Evolutionary conservation across 2,113 vertebrate genomes (phyloP).

Genomic region (Plotosus lineatus): DNA sequence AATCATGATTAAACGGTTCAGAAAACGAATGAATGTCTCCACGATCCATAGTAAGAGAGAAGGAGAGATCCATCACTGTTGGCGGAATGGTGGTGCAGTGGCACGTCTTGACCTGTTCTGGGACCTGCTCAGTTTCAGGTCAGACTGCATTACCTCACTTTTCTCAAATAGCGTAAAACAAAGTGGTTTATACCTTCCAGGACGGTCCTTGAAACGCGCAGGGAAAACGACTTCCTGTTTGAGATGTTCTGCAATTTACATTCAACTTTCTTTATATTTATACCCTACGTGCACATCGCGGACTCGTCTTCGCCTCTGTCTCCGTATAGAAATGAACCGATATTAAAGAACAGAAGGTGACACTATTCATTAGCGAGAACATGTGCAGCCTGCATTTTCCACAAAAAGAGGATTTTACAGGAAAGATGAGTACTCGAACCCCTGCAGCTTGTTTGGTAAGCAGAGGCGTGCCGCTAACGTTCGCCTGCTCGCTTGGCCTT

Average conservation of each 20-base stretch:
- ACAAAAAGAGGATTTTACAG: neutral
- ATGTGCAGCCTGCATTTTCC: neutral
- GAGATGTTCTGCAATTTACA: neutral
- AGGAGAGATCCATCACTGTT: too few species aligned
- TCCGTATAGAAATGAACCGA: neutral
- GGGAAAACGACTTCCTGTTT: neutral
- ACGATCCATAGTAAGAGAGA: too few species aligned
- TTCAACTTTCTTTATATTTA: neutral
- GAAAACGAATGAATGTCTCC: too few species aligned
- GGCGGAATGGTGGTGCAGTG: too few species aligned
- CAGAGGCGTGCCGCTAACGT: slow-evolving; percentile 21
- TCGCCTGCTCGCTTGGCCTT: slow-evolving; percentile 41
- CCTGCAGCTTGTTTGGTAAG: slow-evolving; percentile 24
- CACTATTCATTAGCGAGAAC: neutral
- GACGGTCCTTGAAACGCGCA: neutral
- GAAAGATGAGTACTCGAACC: neutral
- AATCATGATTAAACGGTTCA: too few species aligned
- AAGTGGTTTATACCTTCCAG: neutral
- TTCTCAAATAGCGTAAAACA: neutral
- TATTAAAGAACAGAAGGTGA: slow-evolving; percentile 10
- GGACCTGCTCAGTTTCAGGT: too few species aligned
- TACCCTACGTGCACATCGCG: neutral
- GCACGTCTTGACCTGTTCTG: too few species aligned
- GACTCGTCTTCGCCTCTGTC: neutral
- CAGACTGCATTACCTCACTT: neutral